Evolutionary conservation across 1,140 invertebrate species (phyloP).

Genomic region (Antheraea pernyi): DNA sequence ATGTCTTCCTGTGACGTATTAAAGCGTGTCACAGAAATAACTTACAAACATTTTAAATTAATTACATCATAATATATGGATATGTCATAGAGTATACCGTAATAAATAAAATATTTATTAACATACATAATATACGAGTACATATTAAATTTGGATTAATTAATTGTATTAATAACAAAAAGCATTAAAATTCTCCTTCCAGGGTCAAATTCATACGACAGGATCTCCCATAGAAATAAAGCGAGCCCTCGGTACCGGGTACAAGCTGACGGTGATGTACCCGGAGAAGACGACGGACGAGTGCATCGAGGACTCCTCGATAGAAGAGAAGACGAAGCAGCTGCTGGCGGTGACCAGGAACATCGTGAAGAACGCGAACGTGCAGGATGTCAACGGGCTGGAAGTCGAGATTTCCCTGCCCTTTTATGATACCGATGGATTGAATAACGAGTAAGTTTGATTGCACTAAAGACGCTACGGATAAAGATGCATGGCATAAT

Average conservation of each 20-base stretch:
- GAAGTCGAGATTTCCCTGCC: constrained; percentile 77
- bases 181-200: constrained; percentile 18
- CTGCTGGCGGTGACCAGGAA: constrained; percentile 64
- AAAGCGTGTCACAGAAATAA: too few relatives aligned
- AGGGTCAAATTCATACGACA: constrained; percentile 81
- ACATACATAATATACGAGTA: too few relatives aligned
- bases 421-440: constrained; percentile 74
- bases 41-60: too few relatives aligned
- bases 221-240: constrained; percentile 87
- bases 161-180: too few relatives aligned
- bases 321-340: constrained; percentile 64
- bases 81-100: too few relatives aligned
- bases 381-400: constrained; percentile 59
- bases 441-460: constrained; percentile 71
- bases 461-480: too few relatives aligned
- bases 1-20: too few relatives aligned
- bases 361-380: constrained; percentile 70
- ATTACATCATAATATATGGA: too few relatives aligned
- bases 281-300: constrained; percentile 32
- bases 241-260: constrained; percentile 88
- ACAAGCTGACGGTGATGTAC: constrained; percentile 82
- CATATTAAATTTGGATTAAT: too few relatives aligned
- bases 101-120: too few relatives aligned
- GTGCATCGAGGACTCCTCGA: constrained; percentile 27
- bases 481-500: too few relatives aligned